Percentiles rank a stretch among this genome's conserved stretches.
Evolutionary conservation across 2,797 vertebrate genomes (phyloP).

Genomic region (Muscicapa striata): DNA sequence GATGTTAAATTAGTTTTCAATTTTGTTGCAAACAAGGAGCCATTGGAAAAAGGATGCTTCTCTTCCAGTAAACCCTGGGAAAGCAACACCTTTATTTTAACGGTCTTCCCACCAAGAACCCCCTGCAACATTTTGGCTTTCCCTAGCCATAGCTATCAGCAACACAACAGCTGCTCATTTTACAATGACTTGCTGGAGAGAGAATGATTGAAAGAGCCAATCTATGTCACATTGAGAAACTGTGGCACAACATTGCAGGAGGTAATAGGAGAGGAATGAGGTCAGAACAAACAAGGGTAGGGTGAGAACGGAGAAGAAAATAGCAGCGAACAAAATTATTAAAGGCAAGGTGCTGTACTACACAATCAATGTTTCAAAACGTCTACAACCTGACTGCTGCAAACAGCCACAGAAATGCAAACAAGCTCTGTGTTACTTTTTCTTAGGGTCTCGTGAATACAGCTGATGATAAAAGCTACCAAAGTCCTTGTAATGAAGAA

Average conservation of each 20-base stretch:
- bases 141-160: constrained; percentile 59
- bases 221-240: constrained; percentile 70
- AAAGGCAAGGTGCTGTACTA: constrained; percentile 1
- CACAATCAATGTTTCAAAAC: constrained; percentile 8
- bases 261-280: constrained; percentile 65
- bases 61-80: constrained; percentile 59
- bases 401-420: constrained; percentile 1
- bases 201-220: constrained; percentile 62
- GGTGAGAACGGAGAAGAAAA: constrained; percentile 23
- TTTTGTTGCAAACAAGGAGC: constrained; percentile 37
- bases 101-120: constrained; percentile 53
- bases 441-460: not conserved
- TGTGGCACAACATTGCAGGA: constrained; percentile 56
- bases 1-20: constrained; percentile 57
- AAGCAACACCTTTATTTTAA: constrained; percentile 69
- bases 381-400: not conserved
- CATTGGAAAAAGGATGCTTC: constrained; percentile 27
- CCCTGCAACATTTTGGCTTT: constrained; percentile 60
- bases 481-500: not conserved
- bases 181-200: constrained; percentile 65
- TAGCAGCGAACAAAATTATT: constrained; percentile 20
- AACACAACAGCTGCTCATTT: constrained; percentile 69
- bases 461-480: not conserved
- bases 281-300: constrained; percentile 68
- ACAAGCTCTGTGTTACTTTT: not conserved